Percentiles rank a stretch among this genome's conserved stretches.
phyloP scores from a whole-genome alignment of 2,797 vertebrate species.

The Pelochelys cantorii region DNA sequence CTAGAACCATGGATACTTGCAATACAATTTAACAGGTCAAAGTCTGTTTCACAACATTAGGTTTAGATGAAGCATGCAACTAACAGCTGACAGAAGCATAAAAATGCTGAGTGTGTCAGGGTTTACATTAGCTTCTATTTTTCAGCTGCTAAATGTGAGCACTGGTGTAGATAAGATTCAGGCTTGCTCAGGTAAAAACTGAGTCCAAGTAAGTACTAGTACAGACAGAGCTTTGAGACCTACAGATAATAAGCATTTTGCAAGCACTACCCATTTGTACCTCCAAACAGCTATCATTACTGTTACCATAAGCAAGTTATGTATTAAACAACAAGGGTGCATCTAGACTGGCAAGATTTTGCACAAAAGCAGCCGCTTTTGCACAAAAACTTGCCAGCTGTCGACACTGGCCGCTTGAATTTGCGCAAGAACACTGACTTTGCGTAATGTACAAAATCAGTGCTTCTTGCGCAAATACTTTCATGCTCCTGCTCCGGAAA shows the following conservation, averaged over 20 bases:
- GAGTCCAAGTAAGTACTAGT: neutral
- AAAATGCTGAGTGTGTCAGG: neutral
- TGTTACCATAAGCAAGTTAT: fast-evolving
- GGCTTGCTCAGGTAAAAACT: neutral
- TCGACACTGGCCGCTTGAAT: no score
- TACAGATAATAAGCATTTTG: neutral
- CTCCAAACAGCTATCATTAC: neutral
- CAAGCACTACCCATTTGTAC: neutral
- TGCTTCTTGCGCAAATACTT: no score
- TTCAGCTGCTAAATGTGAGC: neutral
- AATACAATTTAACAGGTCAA: neutral
- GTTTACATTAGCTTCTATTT: neutral
- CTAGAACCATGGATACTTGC: neutral
- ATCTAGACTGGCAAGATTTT: no score
- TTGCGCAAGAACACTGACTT: no score
- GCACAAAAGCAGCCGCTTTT: no score
- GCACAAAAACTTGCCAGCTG: no score
- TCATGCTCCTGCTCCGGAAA: no score
- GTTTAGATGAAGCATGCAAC: neutral
- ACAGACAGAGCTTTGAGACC: neutral
- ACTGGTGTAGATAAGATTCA: neutral
- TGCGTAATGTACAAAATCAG: no score
- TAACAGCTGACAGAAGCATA: neutral
- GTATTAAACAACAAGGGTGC: neutral
- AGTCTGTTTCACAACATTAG: neutral